phyloP scores from a whole-genome alignment of 1,140 invertebrate genomes.

The Euura lappo region DNA sequence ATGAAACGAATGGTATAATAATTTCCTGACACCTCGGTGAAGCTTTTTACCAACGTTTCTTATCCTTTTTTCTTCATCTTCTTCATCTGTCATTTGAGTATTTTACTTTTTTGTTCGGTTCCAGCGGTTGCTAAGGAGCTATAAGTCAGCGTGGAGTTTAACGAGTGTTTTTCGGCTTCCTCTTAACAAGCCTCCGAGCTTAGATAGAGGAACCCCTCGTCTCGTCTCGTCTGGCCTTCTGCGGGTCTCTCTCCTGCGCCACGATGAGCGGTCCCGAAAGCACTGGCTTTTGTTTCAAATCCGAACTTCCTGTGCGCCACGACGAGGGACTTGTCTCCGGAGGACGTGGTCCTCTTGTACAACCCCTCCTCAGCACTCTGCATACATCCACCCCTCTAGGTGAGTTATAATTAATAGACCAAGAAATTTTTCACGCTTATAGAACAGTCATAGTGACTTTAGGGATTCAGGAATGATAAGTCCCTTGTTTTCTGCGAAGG shows the following conservation, averaged over 20 bases:
- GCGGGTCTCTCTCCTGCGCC: no score
- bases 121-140: slow-evolving; percentile 19
- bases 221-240: no score
- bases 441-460: no score
- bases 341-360: slow-evolving; percentile 1
- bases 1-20: slow-evolving; percentile 26
- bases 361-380: no score
- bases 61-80: not conserved
- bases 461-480: no score
- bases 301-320: slow-evolving; percentile 18
- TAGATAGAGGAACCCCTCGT: not conserved
- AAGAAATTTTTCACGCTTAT: no score
- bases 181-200: slow-evolving; percentile 19
- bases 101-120: slow-evolving; percentile 9
- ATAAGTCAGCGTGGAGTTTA: slow-evolving; percentile 21
- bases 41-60: not conserved
- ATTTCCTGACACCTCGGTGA: slow-evolving; percentile 20
- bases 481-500: no score
- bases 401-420: no score
- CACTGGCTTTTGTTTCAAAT: slow-evolving; percentile 21
- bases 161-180: slow-evolving; percentile 19
- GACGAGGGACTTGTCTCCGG: not conserved
- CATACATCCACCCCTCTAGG: no score
- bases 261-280: not conserved
- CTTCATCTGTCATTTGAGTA: not conserved